phyloP scores from a whole-genome alignment of 2,888 invertebrate species.

The Cylindroiulus punctatus region DNA sequence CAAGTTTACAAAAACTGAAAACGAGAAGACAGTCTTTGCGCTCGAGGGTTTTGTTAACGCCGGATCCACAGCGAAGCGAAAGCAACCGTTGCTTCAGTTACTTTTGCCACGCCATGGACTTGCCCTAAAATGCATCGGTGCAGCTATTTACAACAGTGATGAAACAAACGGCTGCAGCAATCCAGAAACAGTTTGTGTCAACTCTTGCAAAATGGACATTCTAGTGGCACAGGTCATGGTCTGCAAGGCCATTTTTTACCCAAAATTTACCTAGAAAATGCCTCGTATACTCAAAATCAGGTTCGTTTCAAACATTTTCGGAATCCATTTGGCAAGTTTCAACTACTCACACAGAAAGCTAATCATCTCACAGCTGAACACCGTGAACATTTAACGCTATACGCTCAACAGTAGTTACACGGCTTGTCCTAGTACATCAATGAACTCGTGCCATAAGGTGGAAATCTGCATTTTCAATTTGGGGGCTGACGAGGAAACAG shows the following conservation, averaged over 20 bases:
- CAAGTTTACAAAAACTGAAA: neutral
- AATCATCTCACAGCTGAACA: neutral
- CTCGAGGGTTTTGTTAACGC: neutral
- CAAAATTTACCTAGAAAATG: neutral
- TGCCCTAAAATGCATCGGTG: neutral
- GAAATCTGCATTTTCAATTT: neutral
- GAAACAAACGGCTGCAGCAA: neutral
- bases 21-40: neutral
- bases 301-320: neutral
- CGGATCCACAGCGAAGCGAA: neutral
- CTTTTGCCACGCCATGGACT: neutral
- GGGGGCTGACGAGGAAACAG: neutral
- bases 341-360: neutral
- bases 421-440: neutral
- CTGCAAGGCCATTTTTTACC: neutral
- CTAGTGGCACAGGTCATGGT: neutral
- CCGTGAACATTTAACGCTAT: neutral
- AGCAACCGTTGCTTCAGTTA: neutral
- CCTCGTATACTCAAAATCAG: neutral
- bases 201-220: neutral
- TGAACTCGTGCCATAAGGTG: neutral
- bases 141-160: neutral
- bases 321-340: neutral
- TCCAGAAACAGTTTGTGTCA: neutral
- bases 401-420: neutral